These are phyloP conservation scores for Caenorhabditis panamensis DNA, from an alignment of 2,888 invertebrate species.

Conservation along the genomic window DNA sequence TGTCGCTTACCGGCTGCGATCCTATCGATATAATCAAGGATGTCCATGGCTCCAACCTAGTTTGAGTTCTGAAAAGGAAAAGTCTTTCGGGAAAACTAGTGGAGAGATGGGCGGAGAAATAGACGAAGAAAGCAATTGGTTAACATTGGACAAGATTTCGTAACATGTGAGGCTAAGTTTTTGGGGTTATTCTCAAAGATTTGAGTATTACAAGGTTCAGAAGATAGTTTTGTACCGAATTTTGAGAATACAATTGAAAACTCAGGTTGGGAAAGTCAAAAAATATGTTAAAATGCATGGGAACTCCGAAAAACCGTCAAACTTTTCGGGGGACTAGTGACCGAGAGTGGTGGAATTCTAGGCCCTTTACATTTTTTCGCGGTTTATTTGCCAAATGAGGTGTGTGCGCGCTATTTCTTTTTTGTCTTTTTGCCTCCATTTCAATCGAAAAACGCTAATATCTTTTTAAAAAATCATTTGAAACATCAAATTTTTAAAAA, in stretches of 20 bases:
- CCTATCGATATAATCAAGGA: constrained; percentile 46
- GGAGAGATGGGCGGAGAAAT: not conserved
- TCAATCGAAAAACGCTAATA: not conserved
- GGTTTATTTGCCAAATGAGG: not conserved
- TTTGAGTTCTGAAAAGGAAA: constrained; percentile 16
- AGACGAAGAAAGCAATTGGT: not conserved
- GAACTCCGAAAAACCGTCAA: not conserved
- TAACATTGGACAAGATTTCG: constrained; percentile 46
- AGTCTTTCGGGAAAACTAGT: not conserved
- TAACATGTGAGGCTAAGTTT: constrained; percentile 13
- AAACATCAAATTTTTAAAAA: no score
- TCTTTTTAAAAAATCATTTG: no score
- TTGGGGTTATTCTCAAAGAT: no score
- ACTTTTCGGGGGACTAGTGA: not conserved
- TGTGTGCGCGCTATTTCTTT: not conserved
- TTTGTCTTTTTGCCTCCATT: not conserved
- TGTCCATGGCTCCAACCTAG: constrained; percentile 29
- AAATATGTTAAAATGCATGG: not conserved
- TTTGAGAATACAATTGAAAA: not conserved
- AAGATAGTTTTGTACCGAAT: no score
- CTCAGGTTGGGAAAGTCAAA: no score
- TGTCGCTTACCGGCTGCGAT: constrained; percentile 24
- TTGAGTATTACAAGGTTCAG: no score
- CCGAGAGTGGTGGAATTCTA: not conserved
- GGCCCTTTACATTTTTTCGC: not conserved